Evolutionary conservation across 1,140 invertebrate genomes (phyloP).

Genomic region (Aphis craccivora): DNA sequence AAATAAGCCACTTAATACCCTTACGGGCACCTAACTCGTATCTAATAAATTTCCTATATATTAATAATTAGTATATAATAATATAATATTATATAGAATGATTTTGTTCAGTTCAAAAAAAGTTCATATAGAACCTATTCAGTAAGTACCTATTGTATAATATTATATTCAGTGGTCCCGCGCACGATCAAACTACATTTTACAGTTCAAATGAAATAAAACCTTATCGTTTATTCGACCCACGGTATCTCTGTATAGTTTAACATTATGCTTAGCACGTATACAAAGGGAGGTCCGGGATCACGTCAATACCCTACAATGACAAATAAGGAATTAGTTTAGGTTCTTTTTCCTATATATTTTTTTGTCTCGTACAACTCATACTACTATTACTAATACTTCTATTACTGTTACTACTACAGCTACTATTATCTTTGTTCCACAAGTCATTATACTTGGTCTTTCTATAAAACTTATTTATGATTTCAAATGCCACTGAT

Average conservation of each 20-base stretch:
- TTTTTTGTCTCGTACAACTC: conserved; percentile 6
- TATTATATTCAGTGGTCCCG: neutral
- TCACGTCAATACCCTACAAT: conserved; percentile 31
- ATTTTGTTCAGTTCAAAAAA: neutral
- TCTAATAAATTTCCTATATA: neutral
- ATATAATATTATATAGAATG: neutral
- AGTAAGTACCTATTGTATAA: neutral
- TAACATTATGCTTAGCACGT: conserved; percentile 35
- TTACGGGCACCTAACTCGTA: neutral
- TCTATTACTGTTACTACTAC: neutral
- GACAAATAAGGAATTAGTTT: conserved; percentile 57
- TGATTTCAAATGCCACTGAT: neutral
- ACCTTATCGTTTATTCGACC: conserved; percentile 56
- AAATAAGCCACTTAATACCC: neutral
- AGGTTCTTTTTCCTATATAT: conserved; percentile 53
- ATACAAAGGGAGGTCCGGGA: conserved; percentile 1
- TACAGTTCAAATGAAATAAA: conserved; percentile 1
- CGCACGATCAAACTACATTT: conserved; percentile 11
- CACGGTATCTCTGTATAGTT: conserved; percentile 4
- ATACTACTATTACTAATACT: neutral
- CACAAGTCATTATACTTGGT: neutral
- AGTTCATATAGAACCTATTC: neutral
- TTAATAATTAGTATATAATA: neutral
- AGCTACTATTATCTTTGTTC: too few relatives aligned
- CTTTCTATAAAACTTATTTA: neutral